These are phyloP conservation scores for Scrobipalpa costella DNA, from an alignment of 2,888 invertebrate species.

Conservation along the genomic window DNA sequence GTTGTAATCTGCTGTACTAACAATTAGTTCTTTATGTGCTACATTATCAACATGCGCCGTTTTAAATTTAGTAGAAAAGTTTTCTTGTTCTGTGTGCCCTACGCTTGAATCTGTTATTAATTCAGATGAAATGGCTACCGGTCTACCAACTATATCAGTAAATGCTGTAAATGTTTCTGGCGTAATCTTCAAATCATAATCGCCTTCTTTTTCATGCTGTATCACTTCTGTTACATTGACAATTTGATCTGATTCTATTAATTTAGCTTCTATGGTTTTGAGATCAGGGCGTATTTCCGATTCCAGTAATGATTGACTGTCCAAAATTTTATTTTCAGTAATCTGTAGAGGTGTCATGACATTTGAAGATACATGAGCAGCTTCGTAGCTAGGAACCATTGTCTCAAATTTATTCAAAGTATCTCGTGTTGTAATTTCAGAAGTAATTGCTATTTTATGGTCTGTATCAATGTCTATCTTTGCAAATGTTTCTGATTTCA, in stretches of 20 bases:
- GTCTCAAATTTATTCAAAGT: constrained; percentile 52
- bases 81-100: constrained; percentile 45
- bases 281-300: constrained; percentile 45
- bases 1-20: constrained; percentile 75
- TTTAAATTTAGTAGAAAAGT: constrained; percentile 42
- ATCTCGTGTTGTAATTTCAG: constrained; percentile 66
- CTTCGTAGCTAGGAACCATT: constrained; percentile 51
- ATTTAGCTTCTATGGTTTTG: constrained; percentile 54
- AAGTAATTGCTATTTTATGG: constrained; percentile 76
- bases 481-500: constrained; percentile 72
- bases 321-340: constrained; percentile 65
- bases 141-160: constrained; percentile 67
- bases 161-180: constrained; percentile 59
- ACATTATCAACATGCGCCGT: constrained; percentile 78
- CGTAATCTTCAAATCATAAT: constrained; percentile 38
- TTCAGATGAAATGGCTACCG: constrained; percentile 78
- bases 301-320: constrained; percentile 63
- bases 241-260: constrained; percentile 52
- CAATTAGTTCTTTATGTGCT: constrained; percentile 76
- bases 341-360: constrained; percentile 59
- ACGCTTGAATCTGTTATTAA: constrained; percentile 65
- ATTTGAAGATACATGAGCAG: constrained; percentile 59
- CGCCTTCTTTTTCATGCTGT: constrained; percentile 65
- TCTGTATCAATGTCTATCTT: constrained; percentile 73
- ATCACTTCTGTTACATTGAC: constrained; percentile 61